Base-by-base conservation (phyloP, 2,888 invertebrate genomes). In the Scaptomyza reducta region DNA sequence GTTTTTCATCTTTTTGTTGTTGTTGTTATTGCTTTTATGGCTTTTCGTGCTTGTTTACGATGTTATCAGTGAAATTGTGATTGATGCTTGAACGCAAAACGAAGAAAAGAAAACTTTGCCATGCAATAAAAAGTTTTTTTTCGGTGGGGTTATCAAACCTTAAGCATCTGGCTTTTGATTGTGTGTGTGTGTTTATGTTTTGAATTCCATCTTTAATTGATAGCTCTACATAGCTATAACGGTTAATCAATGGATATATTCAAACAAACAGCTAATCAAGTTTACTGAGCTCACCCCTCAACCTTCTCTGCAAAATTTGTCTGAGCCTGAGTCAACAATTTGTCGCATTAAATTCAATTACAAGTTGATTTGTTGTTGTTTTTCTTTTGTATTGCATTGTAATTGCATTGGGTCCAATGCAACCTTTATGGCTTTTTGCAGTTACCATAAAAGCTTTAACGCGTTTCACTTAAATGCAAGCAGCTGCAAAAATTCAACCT, bases 51-150 rank as follows among this genome's bases (percentile, higher is more conserved):
- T 56, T 63, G 61, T 70, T 72, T 65, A 54, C 60, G 79, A 83
- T 82, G 38, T 70, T 84, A 85, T 87, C 82, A 82, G 14, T 58
- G 50, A 60, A 73, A 64, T 61, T 69, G 77, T 78, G 83, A 83
- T 83, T 80, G 78, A 82, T 76, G 71, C 57, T 35, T 73, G 44
- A 31, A 47, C 40, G 16, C 40, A 18, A 25, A 42, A 13, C 13
- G 13, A 44, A 46, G 11, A 6, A 18, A 18, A 49, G 41, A 45
- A 56, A 42, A 55, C 25, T 40, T 66, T 29, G 16, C 50, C 22
- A 29, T n/a, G 29, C 35, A 49, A 46, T 4, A 3, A 59, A 35
- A 35, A 18, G 16, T 11, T 41, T 41, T 35, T 46, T 51, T n/a
- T 22, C 11, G 35, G 35, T 9, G 25, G 22, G 41, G 40, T 60